phyloP scores from a whole-genome alignment of 35 echinoderm and acorn worm species.

The Diadema setosum region DNA sequence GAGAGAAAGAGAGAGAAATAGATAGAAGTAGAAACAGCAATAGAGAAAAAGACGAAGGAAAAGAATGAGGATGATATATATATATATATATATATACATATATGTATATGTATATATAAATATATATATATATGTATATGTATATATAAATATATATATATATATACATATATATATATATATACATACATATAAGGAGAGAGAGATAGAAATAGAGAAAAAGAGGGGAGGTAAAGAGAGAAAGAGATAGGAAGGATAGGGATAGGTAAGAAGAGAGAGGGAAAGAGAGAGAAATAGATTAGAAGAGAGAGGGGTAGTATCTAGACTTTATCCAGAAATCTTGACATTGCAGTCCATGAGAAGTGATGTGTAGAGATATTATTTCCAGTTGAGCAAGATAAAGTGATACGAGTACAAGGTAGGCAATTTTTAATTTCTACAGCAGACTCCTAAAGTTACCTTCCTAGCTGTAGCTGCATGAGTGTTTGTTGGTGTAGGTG shows the following conservation, averaged over 20 bases:
- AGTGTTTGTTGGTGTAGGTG: no score
- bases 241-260: background rate
- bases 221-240: background rate
- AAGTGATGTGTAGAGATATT: no score
- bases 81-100: background rate
- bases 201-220: background rate
- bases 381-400: no score
- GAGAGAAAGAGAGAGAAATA: background rate
- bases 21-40: background rate
- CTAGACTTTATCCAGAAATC: no score
- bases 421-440: no score
- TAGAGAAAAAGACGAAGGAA: background rate
- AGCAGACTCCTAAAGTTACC: no score
- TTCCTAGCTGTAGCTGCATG: no score
- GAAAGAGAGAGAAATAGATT: no score
- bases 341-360: no score
- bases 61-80: background rate
- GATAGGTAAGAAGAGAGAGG: background rate
- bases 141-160: background rate
- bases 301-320: no score
- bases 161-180: background rate
- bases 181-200: background rate
- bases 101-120: background rate
- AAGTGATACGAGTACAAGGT: no score
- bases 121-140: background rate